These are phyloP conservation scores for Gobio occitaniae DNA, from an alignment of 2,797 vertebrate species.

Conservation along the genomic window DNA sequence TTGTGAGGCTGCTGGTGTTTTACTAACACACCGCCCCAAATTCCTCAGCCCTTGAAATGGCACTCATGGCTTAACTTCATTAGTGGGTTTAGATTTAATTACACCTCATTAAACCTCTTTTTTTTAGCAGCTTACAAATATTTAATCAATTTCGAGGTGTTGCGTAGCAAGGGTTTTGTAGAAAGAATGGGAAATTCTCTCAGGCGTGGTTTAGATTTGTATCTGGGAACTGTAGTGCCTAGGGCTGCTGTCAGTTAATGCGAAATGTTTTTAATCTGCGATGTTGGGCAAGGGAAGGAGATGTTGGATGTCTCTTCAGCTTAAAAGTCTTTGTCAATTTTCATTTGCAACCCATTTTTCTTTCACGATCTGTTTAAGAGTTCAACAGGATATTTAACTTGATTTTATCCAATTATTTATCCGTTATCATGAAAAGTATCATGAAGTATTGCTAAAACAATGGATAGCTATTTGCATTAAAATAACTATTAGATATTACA, in stretches of 20 bases:
- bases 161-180: conserved; percentile 19
- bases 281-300: neutral
- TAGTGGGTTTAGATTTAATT: conserved; percentile 79
- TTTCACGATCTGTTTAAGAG: neutral
- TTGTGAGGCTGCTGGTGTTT: conserved; percentile 55
- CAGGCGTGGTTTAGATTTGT: neutral
- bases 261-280: neutral
- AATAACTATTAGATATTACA: neutral
- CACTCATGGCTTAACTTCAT: conserved; percentile 70
- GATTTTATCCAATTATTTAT: neutral
- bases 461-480: neutral
- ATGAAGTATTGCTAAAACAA: neutral
- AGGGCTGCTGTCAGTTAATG: conserved; percentile 24
- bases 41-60: conserved; percentile 68
- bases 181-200: conserved; percentile 13
- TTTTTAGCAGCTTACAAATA: conserved; percentile 70
- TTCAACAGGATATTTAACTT: neutral
- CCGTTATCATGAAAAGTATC: neutral
- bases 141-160: conserved; percentile 70
- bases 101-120: conserved; percentile 74
- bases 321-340: neutral
- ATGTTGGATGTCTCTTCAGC: conserved; percentile 21
- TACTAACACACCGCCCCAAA: conserved; percentile 61
- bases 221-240: conserved; percentile 9
- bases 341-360: neutral